Evolutionary conservation across 2,797 vertebrate species (phyloP).

Genomic region (Arremon brunneinucha): DNA sequence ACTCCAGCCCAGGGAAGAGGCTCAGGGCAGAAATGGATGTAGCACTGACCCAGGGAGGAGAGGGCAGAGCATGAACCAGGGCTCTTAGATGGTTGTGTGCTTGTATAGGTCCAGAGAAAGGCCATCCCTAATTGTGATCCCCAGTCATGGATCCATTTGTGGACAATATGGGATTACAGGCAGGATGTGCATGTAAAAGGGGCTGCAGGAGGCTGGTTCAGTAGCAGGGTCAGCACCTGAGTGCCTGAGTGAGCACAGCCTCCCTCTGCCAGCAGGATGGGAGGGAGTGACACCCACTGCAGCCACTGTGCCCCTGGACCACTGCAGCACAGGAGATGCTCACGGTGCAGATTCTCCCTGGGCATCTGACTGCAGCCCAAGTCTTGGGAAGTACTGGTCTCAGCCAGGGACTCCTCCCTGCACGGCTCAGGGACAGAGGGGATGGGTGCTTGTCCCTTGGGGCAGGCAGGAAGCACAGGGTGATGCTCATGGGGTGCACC

Average conservation of each 20-base stretch:
- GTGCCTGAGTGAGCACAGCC: accelerated
- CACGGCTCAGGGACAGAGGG: accelerated
- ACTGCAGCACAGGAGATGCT: neutral
- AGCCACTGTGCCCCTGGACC: neutral
- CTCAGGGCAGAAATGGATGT: neutral
- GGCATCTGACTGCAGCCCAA: neutral
- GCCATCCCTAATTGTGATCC: neutral
- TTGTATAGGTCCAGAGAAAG: neutral
- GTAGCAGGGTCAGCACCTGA: neutral
- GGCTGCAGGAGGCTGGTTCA: neutral
- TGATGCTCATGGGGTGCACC: accelerated
- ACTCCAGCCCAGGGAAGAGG: neutral
- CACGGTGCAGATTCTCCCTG: neutral
- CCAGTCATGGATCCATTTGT: neutral
- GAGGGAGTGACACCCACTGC: neutral
- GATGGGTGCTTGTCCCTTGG: neutral
- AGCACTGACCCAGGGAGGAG: neutral
- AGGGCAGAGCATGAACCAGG: neutral
- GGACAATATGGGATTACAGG: accelerated
- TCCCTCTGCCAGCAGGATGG: neutral
- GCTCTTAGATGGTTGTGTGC: neutral
- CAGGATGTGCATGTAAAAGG: accelerated
- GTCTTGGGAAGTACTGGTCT: neutral
- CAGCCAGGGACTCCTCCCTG: neutral
- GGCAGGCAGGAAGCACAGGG: neutral